These are phyloP conservation scores for Solea solea DNA, from an alignment of 2,113 vertebrate genomes.

Conservation along the genomic window DNA sequence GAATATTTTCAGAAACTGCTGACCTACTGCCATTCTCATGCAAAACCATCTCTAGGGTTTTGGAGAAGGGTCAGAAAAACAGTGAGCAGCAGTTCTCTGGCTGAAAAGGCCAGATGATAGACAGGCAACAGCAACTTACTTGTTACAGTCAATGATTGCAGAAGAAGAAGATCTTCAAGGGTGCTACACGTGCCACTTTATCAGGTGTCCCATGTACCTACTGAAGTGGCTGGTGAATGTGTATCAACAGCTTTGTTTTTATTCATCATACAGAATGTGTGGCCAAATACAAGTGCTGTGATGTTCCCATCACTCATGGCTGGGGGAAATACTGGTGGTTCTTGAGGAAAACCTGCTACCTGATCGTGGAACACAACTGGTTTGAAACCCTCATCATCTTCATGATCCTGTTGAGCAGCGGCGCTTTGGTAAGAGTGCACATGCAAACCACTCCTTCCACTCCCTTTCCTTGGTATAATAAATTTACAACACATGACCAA, in stretches of 20 bases:
- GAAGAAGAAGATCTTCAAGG: no score
- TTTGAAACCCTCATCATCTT: slow-evolving; percentile 99
- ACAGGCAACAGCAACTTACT: no score
- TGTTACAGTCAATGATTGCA: no score
- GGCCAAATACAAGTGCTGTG: slow-evolving; percentile 92
- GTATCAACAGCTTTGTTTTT: slow-evolving; percentile 13
- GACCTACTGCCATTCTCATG: no score
- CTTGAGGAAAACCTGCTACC: slow-evolving; percentile 96
- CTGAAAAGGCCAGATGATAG: no score
- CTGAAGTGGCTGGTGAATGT: background rate
- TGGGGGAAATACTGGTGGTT: slow-evolving; percentile 97
- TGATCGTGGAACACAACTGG: slow-evolving; percentile 98
- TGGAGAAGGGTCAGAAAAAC: no score
- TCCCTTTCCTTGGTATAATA: background rate
- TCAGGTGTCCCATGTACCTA: no score
- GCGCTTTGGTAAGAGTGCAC: slow-evolving; percentile 88
- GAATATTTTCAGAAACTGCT: no score
- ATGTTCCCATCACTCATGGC: slow-evolving; percentile 93
- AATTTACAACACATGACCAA: background rate
- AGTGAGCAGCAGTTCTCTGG: no score
- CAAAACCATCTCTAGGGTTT: no score
- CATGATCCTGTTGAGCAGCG: slow-evolving; percentile 98
- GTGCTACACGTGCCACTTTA: no score
- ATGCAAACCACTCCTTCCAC: background rate
- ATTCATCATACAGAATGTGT: slow-evolving; percentile 84